These are phyloP conservation scores for Sciurus vulgaris DNA, from an alignment of 2,797 vertebrate species.

Conservation along the genomic window DNA sequence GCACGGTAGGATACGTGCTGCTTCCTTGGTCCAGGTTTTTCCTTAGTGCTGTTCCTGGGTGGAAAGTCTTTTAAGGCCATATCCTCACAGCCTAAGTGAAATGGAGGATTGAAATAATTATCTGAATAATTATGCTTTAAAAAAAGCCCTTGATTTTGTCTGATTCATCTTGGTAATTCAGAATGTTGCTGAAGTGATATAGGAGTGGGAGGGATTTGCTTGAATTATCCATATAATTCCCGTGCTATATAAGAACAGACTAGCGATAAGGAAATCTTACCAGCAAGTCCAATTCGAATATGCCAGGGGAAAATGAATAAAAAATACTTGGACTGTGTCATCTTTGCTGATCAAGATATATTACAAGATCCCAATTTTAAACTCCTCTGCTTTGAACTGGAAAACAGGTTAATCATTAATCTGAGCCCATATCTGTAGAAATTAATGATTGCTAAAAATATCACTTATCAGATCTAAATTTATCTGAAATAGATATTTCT, in stretches of 20 bases:
- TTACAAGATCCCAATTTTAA: constrained; percentile 52
- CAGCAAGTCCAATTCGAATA: constrained; percentile 52
- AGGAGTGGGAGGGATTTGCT: constrained; percentile 47
- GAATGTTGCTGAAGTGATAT: constrained; percentile 40
- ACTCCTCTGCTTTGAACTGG: constrained; percentile 69
- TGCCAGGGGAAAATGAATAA: constrained; percentile 22
- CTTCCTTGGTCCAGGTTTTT: neutral
- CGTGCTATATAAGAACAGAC: constrained; percentile 46
- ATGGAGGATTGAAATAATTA: constrained; percentile 57
- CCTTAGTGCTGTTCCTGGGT: neutral
- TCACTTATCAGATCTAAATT: constrained; percentile 52
- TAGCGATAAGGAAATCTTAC: constrained; percentile 19
- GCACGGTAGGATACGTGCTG: neutral
- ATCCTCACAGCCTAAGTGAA: constrained; percentile 38
- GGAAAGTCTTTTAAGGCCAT: constrained; percentile 54
- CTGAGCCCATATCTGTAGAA: constrained; percentile 46
- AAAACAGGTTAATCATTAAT: constrained; percentile 40
- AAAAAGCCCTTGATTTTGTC: constrained; percentile 26
- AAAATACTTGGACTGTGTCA: neutral
- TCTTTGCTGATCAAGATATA: constrained; percentile 29
- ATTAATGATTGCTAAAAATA: constrained; percentile 61
- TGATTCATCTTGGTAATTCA: constrained; percentile 68
- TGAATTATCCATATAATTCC: constrained; percentile 59
- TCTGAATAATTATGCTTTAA: constrained; percentile 50
- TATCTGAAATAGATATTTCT: constrained; percentile 57